Percentiles rank a stretch among this genome's conserved stretches.
Conservation (phyloP, 2,888 invertebrate genomes). For the Tholera decimalis region DNA sequence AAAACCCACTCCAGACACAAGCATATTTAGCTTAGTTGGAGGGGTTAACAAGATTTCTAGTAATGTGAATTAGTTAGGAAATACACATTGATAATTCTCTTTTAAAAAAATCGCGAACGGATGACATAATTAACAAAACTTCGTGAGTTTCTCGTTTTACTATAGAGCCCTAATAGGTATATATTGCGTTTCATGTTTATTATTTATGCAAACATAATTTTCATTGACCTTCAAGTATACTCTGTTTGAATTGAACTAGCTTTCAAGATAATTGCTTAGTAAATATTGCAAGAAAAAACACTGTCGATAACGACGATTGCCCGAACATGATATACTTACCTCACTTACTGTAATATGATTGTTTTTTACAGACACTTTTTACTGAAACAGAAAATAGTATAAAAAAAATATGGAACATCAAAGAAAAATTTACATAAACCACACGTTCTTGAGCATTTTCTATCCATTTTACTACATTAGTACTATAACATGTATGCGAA, state of each 20-base stretch:
- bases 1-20: too few species aligned
- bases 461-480: conserved; percentile 38
- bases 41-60: too few species aligned
- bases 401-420: background rate
- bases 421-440: conserved; percentile 5
- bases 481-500: conserved; percentile 30
- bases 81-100: too few species aligned
- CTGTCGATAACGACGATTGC: background rate
- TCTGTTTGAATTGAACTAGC: conserved; percentile 4
- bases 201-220: background rate
- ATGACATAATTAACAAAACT: too few species aligned
- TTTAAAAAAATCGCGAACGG: too few species aligned
- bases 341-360: background rate
- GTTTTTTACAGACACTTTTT: background rate
- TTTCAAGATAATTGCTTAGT: conserved; percentile 32
- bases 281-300: conserved; percentile 12
- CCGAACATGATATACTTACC: background rate
- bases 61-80: too few species aligned
- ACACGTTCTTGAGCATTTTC: conserved; percentile 36
- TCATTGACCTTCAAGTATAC: background rate
- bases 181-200: background rate
- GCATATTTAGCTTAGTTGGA: too few species aligned
- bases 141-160: too few species aligned
- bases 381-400: background rate
- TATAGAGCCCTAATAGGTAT: too few species aligned